Percentiles rank a stretch among this genome's conserved stretches.
Evolutionary conservation across 2,113 vertebrate genomes (phyloP).

Genomic region (Microtus montanus): DNA sequence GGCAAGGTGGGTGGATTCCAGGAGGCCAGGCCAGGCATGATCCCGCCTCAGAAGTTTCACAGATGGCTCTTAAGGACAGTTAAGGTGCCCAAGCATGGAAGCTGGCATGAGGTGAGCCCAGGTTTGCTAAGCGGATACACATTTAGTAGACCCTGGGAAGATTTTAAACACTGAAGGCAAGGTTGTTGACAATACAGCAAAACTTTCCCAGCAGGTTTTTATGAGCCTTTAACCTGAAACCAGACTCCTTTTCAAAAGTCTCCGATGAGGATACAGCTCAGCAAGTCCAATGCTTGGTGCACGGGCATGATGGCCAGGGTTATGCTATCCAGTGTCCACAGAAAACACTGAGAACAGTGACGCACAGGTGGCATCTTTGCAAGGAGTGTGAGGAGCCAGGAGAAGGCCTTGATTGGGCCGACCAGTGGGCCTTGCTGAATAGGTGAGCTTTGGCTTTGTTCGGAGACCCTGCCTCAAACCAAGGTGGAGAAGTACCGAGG

Average conservation of each 20-base stretch:
- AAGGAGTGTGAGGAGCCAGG: too few species aligned
- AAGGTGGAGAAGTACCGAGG: not conserved
- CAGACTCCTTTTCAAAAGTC: not conserved
- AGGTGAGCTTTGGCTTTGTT: too few species aligned
- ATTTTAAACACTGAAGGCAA: not conserved
- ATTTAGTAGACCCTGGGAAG: not conserved
- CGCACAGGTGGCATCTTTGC: not conserved
- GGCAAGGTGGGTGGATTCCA: not conserved
- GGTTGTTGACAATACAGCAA: not conserved
- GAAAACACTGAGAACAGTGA: not conserved
- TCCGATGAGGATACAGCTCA: not conserved
- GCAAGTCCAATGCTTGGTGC: not conserved
- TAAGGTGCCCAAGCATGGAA: rapidly evolving
- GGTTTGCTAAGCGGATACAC: not conserved
- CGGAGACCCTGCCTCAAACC: not conserved
- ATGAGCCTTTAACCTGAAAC: rapidly evolving
- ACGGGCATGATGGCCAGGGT: not conserved
- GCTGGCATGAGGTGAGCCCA: not conserved
- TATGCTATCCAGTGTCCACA: not conserved
- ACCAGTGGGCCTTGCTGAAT: not conserved
- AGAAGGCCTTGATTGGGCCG: not conserved
- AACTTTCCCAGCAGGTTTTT: rapidly evolving
- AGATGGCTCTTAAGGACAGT: not conserved
- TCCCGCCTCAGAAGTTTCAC: not conserved
- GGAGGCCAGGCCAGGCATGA: not conserved